phyloP scores from a whole-genome alignment of 2,888 invertebrate species.

The Hemistola chrysoprasaria region DNA sequence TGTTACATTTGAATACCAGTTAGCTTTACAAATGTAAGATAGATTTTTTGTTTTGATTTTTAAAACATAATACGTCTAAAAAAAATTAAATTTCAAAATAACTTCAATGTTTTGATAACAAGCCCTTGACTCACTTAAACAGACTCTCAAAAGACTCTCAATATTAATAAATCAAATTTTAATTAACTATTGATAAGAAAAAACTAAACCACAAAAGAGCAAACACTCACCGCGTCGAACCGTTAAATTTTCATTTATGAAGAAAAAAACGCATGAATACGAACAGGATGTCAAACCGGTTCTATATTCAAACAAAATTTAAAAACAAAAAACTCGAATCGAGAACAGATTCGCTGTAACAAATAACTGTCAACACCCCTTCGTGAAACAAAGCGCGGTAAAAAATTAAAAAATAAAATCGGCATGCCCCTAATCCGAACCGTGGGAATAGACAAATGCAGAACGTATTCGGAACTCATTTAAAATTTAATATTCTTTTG shows the following conservation, averaged over 20 bases:
- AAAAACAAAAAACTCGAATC: conserved; percentile 64
- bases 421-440: conserved; percentile 71
- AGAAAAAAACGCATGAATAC: conserved; percentile 67
- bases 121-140: conserved; percentile 50
- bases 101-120: conserved; percentile 47
- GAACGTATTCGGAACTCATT: conserved; percentile 79
- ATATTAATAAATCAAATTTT: conserved; percentile 77
- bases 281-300: conserved; percentile 74
- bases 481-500: conserved; percentile 77
- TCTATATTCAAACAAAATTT: conserved; percentile 64
- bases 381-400: conserved; percentile 73
- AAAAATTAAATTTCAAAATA: conserved; percentile 14
- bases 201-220: conserved; percentile 72
- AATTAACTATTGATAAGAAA: conserved; percentile 70
- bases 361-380: conserved; percentile 82
- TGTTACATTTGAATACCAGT: too few relatives aligned
- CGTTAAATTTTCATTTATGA: conserved; percentile 72
- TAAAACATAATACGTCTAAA: too few relatives aligned
- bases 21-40: too few relatives aligned
- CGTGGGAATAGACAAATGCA: conserved; percentile 79
- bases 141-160: conserved; percentile 46
- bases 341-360: conserved; percentile 69
- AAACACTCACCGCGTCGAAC: conserved; percentile 61
- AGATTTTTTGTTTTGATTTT: too few relatives aligned
- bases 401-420: conserved; percentile 70